Conservation (phyloP, 2,797 vertebrate species). For the Lerista edwardsae region DNA sequence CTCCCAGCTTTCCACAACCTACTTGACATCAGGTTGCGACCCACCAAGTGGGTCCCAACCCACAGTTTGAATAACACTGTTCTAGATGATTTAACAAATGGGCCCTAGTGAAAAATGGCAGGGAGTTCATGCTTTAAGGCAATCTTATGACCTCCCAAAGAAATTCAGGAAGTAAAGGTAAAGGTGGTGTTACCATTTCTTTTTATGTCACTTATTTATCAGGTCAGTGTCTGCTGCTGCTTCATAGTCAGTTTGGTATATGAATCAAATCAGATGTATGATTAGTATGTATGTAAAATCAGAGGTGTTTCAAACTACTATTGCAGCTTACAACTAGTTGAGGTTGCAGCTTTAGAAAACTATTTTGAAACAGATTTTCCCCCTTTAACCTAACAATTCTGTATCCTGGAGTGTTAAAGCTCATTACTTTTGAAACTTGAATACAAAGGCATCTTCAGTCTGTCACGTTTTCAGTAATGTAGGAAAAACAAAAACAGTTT, state of each 20-base stretch:
- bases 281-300: no score
- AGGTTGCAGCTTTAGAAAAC: conserved; percentile 43
- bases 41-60: no score
- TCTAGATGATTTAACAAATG: neutral
- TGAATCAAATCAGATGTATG: conserved; percentile 44
- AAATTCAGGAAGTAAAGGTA: neutral
- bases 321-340: conserved; percentile 49
- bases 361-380: conserved; percentile 51
- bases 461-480: conserved; percentile 10
- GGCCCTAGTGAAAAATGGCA: neutral
- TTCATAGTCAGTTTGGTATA: neutral
- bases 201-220: neutral
- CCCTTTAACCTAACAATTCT: conserved; percentile 41
- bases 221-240: conserved; percentile 1
- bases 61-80: no score
- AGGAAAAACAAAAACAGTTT: neutral
- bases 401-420: neutral
- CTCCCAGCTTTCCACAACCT: no score
- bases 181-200: neutral
- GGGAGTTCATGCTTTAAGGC: neutral
- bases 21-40: no score
- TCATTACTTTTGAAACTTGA: conserved; percentile 43
- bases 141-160: accelerated
- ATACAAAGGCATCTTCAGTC: neutral
- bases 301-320: conserved; percentile 34